These are phyloP conservation scores for Hirtodrosophila alboralis DNA, from an alignment of 2,888 invertebrate genomes.

Conservation along the genomic window DNA sequence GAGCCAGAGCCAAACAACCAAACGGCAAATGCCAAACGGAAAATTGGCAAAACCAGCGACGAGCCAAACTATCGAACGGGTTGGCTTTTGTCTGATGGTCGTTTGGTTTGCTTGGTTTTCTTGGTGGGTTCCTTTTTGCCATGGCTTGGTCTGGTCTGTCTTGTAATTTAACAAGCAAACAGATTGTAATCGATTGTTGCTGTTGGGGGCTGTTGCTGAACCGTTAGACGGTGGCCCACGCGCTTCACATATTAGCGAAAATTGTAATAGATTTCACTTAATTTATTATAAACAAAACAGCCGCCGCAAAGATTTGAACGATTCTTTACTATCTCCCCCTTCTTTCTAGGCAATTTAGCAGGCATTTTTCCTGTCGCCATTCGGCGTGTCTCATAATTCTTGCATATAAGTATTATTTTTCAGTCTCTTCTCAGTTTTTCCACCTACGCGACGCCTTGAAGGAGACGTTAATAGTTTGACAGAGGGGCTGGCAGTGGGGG, in stretches of 20 bases:
- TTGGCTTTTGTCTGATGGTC: slow-evolving; percentile 5
- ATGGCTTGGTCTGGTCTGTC: slow-evolving; percentile 32
- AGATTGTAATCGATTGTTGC: slow-evolving; percentile 76
- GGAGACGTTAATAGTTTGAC: slow-evolving; percentile 62
- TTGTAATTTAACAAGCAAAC: slow-evolving; percentile 77
- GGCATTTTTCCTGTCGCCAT: slow-evolving; percentile 66
- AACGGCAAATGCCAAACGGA: slow-evolving; percentile 63
- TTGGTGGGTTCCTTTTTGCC: slow-evolving; percentile 18
- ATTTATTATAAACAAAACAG: slow-evolving; percentile 63
- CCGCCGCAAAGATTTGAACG: slow-evolving; percentile 31
- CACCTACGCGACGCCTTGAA: slow-evolving; percentile 72
- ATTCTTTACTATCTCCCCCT: slow-evolving; percentile 38
- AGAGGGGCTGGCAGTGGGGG: slow-evolving; percentile 14
- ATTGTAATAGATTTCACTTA: slow-evolving; percentile 75
- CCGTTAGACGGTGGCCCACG: slow-evolving; percentile 67
- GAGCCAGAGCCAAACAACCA: slow-evolving; percentile 1
- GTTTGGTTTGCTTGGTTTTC: slow-evolving; percentile 13
- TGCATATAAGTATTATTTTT: slow-evolving; percentile 36
- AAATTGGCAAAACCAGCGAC: slow-evolving; percentile 59
- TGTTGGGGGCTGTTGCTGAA: slow-evolving; percentile 16
- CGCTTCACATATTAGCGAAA: slow-evolving; percentile 69
- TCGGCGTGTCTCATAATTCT: slow-evolving; percentile 65
- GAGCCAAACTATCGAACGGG: slow-evolving; percentile 31
- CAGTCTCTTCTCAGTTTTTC: slow-evolving; percentile 37
- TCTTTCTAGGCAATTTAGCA: slow-evolving; percentile 36